Base-by-base conservation (phyloP, 2,888 invertebrate genomes). In the Drosophila fulvimacula region DNA sequence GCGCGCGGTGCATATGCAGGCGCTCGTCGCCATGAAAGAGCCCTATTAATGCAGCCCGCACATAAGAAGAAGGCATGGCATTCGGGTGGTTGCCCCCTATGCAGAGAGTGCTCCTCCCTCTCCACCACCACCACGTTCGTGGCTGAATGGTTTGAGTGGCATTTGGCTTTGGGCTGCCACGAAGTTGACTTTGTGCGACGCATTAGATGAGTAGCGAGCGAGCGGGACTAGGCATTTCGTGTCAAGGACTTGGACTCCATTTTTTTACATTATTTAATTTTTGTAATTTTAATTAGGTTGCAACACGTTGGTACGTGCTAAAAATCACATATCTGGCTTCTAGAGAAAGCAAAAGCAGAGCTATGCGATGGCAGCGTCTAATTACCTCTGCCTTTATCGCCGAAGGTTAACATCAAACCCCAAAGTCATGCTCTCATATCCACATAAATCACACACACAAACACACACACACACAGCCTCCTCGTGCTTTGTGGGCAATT, bases 201-300 rank as follows among this genome's bases (percentile, higher is more conserved):
- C 77, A 74, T 75, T 69, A 82, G 73, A 60, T 53, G 63, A 63
- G 58, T 66, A 39, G 64, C 55, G 46, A 41, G 48, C 42, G 65
- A 36, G 19, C 48, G 55, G 9, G 49, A 48, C 49, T 59, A 36
- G 64, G 66, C 42, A 41, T 86, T 78, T 82, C 88, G 85, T 86
- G 85, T 86, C 85, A 86, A 86, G 85, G 89, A 89, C 85, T 84
- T 77, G 73, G 57, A 75, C 78, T 79, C 66, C 79, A 71, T 71
- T 75, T 79, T 57, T 13, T 0, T 24, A n/a, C n/a, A n/a, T 17
- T 3, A 48, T 30, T 11, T n/a, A n/a, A 15, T 48, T 41, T 53
- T 44, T 65, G 3, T 67, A 77, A 87, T 85, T 85, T 84, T 85
- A 85, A 85, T 85, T 85, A 89, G 89, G 89, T 87, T 85, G 83